Conservation (phyloP, 2,888 invertebrate genomes). For the Scaptomyza polygonia region DNA sequence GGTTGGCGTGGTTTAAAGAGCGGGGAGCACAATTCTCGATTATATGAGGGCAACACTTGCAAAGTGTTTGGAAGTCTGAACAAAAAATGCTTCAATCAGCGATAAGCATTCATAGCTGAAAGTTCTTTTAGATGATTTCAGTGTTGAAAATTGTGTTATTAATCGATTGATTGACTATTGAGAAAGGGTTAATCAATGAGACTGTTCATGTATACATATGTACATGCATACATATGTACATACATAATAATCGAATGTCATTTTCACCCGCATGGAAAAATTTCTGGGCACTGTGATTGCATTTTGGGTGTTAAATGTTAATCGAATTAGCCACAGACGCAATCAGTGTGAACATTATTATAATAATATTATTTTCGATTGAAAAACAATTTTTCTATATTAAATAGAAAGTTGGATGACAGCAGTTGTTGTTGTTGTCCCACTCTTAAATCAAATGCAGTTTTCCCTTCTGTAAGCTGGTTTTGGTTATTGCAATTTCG, state of each 20-base stretch:
- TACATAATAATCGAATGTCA: slow-evolving; percentile 13
- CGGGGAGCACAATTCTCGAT: slow-evolving; percentile 30
- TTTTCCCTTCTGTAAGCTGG: background rate
- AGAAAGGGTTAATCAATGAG: slow-evolving; percentile 56
- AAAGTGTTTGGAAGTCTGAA: slow-evolving; percentile 9
- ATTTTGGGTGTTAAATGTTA: slow-evolving; percentile 47
- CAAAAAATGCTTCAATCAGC: slow-evolving; percentile 61
- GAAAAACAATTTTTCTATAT: slow-evolving; percentile 63
- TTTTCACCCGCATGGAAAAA: slow-evolving; percentile 33
- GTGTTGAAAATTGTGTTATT: slow-evolving; percentile 58
- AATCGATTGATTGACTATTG: slow-evolving; percentile 54
- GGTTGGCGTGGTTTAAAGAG: slow-evolving; percentile 1
- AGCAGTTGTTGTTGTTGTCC: background rate
- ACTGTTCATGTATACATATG: slow-evolving; percentile 19
- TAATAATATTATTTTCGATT: slow-evolving; percentile 38
- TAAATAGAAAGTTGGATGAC: slow-evolving; percentile 21
- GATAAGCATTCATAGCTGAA: slow-evolving; percentile 30
- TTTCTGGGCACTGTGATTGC: slow-evolving; percentile 21
- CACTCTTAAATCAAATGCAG: slow-evolving; percentile 1
- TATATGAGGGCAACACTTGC: slow-evolving; percentile 56
- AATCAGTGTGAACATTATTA: slow-evolving; percentile 67
- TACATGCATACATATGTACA: background rate
- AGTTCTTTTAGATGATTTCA: slow-evolving; percentile 41
- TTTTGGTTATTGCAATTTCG: slow-evolving; percentile 4
- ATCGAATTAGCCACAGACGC: slow-evolving; percentile 63